Evolutionary conservation across 2,797 vertebrate genomes (phyloP).

Genomic region (Balearica regulorum): DNA sequence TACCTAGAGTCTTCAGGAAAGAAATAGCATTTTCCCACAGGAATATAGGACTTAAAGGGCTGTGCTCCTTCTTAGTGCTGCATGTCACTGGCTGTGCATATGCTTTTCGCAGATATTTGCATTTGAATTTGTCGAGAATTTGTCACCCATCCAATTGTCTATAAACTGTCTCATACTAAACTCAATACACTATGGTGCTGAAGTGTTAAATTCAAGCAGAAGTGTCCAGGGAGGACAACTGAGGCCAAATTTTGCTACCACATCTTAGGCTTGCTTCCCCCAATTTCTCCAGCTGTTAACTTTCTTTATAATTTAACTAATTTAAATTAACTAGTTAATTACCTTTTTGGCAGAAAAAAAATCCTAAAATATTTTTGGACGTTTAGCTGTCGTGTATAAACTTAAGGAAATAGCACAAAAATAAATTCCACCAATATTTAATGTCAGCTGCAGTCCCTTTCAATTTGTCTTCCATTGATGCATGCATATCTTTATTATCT

Average conservation of each 20-base stretch:
- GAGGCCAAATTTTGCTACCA: neutral
- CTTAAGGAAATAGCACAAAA: neutral
- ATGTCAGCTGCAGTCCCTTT: neutral
- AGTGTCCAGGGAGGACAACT: neutral
- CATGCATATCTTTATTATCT: neutral
- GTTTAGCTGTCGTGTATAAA: neutral
- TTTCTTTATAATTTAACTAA: neutral
- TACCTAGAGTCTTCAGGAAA: neutral
- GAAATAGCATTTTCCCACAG: neutral
- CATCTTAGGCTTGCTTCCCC: neutral
- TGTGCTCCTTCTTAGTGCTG: neutral
- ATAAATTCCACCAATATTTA: neutral
- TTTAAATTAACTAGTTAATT: neutral
- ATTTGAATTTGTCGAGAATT: neutral
- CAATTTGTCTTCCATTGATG: neutral
- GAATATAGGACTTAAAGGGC: neutral
- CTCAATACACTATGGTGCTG: neutral
- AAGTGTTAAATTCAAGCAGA: neutral
- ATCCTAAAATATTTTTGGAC: neutral
- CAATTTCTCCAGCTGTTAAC: neutral
- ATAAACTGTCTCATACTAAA: neutral
- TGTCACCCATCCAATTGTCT: neutral
- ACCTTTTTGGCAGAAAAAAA: neutral
- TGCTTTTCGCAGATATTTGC: neutral
- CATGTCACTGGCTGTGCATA: neutral